Percentiles rank a stretch among this genome's conserved stretches.
Evolutionary conservation across 2,888 invertebrate species (phyloP).

Genomic region (Volucella bombylans): DNA sequence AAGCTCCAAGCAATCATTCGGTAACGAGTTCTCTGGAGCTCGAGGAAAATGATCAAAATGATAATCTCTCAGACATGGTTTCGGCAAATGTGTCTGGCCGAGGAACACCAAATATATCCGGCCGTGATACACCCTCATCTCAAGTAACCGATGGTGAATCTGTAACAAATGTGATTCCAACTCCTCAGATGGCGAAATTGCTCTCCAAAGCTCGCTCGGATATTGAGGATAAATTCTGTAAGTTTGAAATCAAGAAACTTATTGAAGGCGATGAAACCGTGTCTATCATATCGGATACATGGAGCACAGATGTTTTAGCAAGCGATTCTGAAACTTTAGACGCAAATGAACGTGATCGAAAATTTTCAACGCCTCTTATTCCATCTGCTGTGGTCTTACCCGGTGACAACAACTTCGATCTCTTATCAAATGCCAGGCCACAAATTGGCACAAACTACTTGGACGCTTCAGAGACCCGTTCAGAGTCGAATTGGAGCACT

Average conservation of each 20-base stretch:
- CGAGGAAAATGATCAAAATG: constrained; percentile 93
- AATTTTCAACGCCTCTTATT: constrained; percentile 83
- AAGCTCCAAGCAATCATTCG: constrained; percentile 97
- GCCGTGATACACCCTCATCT: constrained; percentile 97
- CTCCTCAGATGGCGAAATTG: constrained; percentile 85
- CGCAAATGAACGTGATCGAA: constrained; percentile 86
- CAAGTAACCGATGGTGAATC: constrained; percentile 92
- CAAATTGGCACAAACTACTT: constrained; percentile 82
- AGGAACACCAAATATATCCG: constrained; percentile 97
- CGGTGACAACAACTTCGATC: constrained; percentile 82
- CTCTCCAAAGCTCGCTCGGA: constrained; percentile 93
- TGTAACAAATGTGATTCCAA: constrained; percentile 83
- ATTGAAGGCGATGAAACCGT: constrained; percentile 95
- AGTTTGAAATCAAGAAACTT: constrained; percentile 95
- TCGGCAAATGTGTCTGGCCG: constrained; percentile 96
- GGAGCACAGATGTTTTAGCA: constrained; percentile 98
- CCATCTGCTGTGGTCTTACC: constrained; percentile 82
- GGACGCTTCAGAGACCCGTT: constrained; percentile 95
- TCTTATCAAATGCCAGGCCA: constrained; percentile 77
- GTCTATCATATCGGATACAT: constrained; percentile 98
- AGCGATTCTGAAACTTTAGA: constrained; percentile 98
- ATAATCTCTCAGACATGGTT: constrained; percentile 98
- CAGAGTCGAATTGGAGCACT: constrained; percentile 98
- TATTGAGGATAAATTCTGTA: constrained; percentile 98
- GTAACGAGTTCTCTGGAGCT: constrained; percentile 95